Base-by-base conservation (phyloP, 2,888 invertebrate species). In the Lathronympha strigana region DNA sequence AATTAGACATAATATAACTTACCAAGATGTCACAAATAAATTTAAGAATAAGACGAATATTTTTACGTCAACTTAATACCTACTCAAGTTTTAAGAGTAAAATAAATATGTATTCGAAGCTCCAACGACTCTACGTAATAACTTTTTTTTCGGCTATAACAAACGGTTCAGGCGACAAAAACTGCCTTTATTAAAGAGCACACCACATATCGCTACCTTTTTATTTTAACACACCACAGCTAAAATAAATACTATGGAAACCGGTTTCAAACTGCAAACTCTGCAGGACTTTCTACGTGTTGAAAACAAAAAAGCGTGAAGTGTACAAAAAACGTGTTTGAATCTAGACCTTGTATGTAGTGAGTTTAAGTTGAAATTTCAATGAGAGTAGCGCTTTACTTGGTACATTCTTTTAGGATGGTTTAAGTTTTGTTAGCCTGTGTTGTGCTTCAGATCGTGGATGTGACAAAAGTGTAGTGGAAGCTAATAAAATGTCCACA, bases 401-500 rank as follows among this genome's bases (percentile, higher is more conserved):
- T 15, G 0, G 23, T 9, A 15, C 23, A 23, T 5, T 38, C 15
- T 38, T 15, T 23, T 15, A 43, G 36, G 9, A 4, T 11, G 36
- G 0, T 6, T n/a, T 36, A 21, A 63, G 57, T 64, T 61, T 36
- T 47, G 53, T 23, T 54, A 43, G 60, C 33, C 60, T 63, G 47
- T 53, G 38, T 49, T 43, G 17, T 36, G n/a, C 17, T 17, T 13
- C 45, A 57, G 50, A 13, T 60, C 25, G 53, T 62, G 54, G 58
- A 58, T 58, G 54, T 54, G 58, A 45, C 64, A 58, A 58, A 57
- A 23, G 45, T 64, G 64, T 67, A 49, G 19, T 33, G 38, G 61
- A 21, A 64, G 69, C 69, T 73, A 72, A 74, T 74, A 76, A 76
- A 72, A 73, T 68, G 69, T 69, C 67, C 68, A 55, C 73, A 73